phyloP scores from a whole-genome alignment of 1,140 invertebrate genomes.

The Drosophila repleta region DNA sequence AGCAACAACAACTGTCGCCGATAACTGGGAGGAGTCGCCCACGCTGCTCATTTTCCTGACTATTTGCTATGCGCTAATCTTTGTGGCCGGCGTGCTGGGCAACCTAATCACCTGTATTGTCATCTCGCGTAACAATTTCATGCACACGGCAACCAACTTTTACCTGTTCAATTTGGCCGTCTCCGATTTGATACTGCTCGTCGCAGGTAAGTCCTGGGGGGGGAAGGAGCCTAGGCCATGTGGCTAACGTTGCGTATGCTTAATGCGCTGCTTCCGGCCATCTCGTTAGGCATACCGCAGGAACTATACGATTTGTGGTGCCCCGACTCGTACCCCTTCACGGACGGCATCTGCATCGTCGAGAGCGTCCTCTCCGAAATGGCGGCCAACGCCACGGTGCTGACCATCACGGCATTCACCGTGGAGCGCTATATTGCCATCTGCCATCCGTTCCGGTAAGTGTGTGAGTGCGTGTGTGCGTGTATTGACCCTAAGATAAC shows the following conservation, averaged over 20 bases:
- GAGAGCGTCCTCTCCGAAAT: slow-evolving; percentile 90
- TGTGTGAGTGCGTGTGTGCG: slow-evolving; percentile 35
- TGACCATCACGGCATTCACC: slow-evolving; percentile 95
- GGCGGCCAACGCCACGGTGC: slow-evolving; percentile 93
- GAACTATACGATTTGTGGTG: slow-evolving; percentile 92
- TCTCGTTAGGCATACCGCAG: slow-evolving; percentile 87
- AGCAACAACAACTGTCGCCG: not conserved
- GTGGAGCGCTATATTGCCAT: slow-evolving; percentile 93
- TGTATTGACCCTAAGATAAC: slow-evolving; percentile 9
- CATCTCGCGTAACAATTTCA: slow-evolving; percentile 90
- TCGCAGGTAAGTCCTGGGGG: slow-evolving; percentile 83
- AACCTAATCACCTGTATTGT: slow-evolving; percentile 94
- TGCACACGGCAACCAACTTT: slow-evolving; percentile 93
- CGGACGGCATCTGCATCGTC: slow-evolving; percentile 90
- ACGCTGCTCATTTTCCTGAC: slow-evolving; percentile 87
- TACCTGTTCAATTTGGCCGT: slow-evolving; percentile 94
- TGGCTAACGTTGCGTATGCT: slow-evolving; percentile 30
- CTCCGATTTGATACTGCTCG: slow-evolving; percentile 92
- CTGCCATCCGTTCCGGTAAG: slow-evolving; percentile 89
- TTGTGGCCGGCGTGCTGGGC: slow-evolving; percentile 91
- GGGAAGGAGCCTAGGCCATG: no score
- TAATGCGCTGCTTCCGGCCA: slow-evolving; percentile 27
- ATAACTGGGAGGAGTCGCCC: slow-evolving; percentile 83
- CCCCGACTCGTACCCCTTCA: slow-evolving; percentile 90
- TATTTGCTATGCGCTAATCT: slow-evolving; percentile 90